A percentile compares a stretch with the other conserved stretches of the same genome.
These are phyloP conservation scores for Morpho achilles DNA, from an alignment of 2,888 invertebrate genomes.

Conservation along the genomic window DNA sequence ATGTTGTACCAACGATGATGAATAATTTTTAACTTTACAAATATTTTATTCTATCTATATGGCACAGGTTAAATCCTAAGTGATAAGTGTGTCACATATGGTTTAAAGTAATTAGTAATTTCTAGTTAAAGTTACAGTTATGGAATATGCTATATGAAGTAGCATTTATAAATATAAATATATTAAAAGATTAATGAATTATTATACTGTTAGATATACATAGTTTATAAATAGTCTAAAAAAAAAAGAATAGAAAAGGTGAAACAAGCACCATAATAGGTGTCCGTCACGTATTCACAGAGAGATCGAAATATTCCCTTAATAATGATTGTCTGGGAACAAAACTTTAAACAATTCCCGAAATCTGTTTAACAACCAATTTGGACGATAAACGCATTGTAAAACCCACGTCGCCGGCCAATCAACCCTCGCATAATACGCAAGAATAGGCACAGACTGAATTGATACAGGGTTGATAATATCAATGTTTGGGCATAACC, in stretches of 20 bases:
- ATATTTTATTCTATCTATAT: too few species aligned
- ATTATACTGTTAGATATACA: too few species aligned
- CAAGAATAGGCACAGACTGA: slow-evolving; percentile 37
- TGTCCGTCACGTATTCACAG: background rate
- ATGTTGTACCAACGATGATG: too few species aligned
- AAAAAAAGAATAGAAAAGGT: background rate
- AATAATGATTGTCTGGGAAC: slow-evolving; percentile 55
- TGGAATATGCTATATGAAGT: too few species aligned
- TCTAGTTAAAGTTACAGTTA: too few species aligned
- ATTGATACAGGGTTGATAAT: slow-evolving; percentile 58
- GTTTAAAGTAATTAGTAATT: background rate
- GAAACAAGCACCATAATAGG: too few species aligned
- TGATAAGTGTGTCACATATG: too few species aligned
- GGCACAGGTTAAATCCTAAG: too few species aligned
- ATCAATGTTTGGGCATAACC: slow-evolving; percentile 56
- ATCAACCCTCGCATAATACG: slow-evolving; percentile 44
- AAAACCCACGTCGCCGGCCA: slow-evolving; percentile 44
- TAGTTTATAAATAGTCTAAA: too few species aligned
- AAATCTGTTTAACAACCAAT: slow-evolving; percentile 61
- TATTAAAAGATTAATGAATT: too few species aligned
- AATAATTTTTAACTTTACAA: too few species aligned
- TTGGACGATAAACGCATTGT: slow-evolving; percentile 58
- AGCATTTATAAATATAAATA: too few species aligned
- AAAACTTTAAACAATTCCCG: slow-evolving; percentile 63
- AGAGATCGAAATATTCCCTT: slow-evolving; percentile 10